These are phyloP conservation scores for Lagodon rhomboides DNA, from an alignment of 2,797 vertebrate species.

Conservation along the genomic window DNA sequence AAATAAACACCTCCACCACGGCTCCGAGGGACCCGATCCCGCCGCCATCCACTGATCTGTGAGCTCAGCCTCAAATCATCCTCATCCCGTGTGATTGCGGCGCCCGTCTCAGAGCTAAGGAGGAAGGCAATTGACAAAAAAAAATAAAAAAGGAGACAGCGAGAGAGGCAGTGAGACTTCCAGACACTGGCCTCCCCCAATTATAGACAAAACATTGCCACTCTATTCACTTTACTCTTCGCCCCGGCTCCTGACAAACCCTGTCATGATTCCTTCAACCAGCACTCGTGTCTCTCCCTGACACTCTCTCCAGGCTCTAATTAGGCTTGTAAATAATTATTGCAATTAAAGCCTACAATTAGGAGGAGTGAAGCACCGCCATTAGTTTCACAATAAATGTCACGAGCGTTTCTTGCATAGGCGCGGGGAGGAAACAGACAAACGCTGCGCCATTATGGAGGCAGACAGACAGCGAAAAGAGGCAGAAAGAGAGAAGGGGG, in stretches of 20 bases:
- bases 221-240: constrained; percentile 69
- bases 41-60: constrained; percentile 36
- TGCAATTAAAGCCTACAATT: constrained; percentile 91
- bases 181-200: constrained; percentile 67
- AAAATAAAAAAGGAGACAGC: constrained; percentile 26
- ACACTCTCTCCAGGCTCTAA: constrained; percentile 86
- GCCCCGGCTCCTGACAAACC: constrained; percentile 78
- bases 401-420: constrained; percentile 79
- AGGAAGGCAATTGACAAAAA: constrained; percentile 22
- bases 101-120: constrained; percentile 17
- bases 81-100: constrained; percentile 34
- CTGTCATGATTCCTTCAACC: constrained; percentile 80
- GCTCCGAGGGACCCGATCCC: constrained; percentile 15
- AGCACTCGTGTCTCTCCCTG: constrained; percentile 76
- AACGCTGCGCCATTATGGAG: constrained; percentile 71
- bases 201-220: constrained; percentile 69
- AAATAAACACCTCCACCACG: constrained; percentile 51
- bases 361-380: constrained; percentile 82
- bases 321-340: constrained; percentile 92
- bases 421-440: constrained; percentile 76
- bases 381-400: constrained; percentile 87
- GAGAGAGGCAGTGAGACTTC: constrained; percentile 26
- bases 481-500: constrained; percentile 53
- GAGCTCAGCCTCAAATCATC: constrained; percentile 40
- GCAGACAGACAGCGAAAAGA: constrained; percentile 72